Evolutionary conservation across 2,113 vertebrate species (phyloP), one percentile per base, ranked within the genome.

Genomic region (Saccopteryx bilineata): DNA sequence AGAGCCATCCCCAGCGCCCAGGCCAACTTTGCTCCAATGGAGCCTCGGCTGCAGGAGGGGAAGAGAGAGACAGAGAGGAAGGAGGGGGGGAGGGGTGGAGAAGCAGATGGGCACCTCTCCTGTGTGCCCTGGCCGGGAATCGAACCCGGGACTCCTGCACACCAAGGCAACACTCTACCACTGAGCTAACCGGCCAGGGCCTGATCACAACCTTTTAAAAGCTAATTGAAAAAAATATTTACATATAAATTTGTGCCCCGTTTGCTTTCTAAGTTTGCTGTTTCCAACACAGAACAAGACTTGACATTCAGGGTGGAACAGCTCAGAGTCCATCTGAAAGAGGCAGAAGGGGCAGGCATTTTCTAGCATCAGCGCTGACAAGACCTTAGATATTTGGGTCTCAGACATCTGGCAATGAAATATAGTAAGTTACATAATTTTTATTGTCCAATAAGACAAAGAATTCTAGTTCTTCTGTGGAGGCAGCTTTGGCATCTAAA

Each of bases 371-470:
- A 60, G 46, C 61, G 50, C 1, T 5, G 14, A 60, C 1, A 86
- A 81, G 63, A 94, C 31, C 76, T 33, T 19, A 14, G 85, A 83
- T 93, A 90, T 95, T 87, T 68, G 61, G 28, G 60, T 94, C 58
- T 72, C 80, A 95, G 68, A 19, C 75, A 9, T 91, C 68, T 96
- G 63, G 81, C 52, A 86, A 71, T 23, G 58, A 92, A 90, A 58
- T 52, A 74, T 24, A 68, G 1, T 84, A 89, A 78, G 17, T 88
- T 88, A 82, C 13, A 58, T 88, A 81, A 95, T 93, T 94, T 69
- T 63, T 78, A 81, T 92, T 93, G 95, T 95, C 87, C 63, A 75
- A 31, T 31, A 92, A 61, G 71, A 93, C 68, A 95, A 92, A 96
- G 72, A 90, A 92, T 81, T 85, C 46, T 13, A 80, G 63, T 58